Evolutionary conservation across 2,888 invertebrate genomes (phyloP).

Genomic region (Conus canariensis): DNA sequence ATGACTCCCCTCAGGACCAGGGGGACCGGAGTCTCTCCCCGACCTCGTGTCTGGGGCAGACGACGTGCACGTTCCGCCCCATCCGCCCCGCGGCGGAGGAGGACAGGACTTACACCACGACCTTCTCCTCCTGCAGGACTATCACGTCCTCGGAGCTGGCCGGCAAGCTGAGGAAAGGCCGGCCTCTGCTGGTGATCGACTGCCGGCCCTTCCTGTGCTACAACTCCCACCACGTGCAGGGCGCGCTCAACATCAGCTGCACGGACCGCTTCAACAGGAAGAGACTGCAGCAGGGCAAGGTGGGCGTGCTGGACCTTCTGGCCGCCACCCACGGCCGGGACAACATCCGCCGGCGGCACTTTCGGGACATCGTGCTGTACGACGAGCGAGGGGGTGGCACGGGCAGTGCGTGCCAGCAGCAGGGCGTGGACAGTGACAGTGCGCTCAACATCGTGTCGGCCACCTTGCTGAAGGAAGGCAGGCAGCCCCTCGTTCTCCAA

Average conservation of each 20-base stretch:
- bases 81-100: not conserved
- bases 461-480: constrained; percentile 85
- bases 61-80: constrained; percentile 32
- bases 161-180: constrained; percentile 59
- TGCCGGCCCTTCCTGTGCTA: constrained; percentile 86
- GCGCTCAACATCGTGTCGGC: constrained; percentile 85
- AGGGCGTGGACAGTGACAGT: constrained; percentile 80
- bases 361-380: constrained; percentile 84
- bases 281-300: constrained; percentile 85
- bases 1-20: constrained; percentile 20
- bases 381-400: constrained; percentile 83
- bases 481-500: constrained; percentile 84
- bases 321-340: constrained; percentile 82
- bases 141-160: constrained; percentile 68
- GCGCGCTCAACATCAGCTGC: constrained; percentile 85
- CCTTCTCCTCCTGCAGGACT: constrained; percentile 49
- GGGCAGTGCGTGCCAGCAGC: not conserved
- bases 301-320: constrained; percentile 84
- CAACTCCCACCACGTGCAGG: constrained; percentile 85
- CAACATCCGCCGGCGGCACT: constrained; percentile 79
- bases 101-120: constrained; percentile 37
- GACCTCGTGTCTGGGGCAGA: not conserved
- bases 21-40: not conserved
- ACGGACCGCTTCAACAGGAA: constrained; percentile 85
- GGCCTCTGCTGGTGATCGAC: constrained; percentile 81